Evolutionary conservation across 2,797 vertebrate species (phyloP).

Genomic region (Hozukius guyotensis): DNA sequence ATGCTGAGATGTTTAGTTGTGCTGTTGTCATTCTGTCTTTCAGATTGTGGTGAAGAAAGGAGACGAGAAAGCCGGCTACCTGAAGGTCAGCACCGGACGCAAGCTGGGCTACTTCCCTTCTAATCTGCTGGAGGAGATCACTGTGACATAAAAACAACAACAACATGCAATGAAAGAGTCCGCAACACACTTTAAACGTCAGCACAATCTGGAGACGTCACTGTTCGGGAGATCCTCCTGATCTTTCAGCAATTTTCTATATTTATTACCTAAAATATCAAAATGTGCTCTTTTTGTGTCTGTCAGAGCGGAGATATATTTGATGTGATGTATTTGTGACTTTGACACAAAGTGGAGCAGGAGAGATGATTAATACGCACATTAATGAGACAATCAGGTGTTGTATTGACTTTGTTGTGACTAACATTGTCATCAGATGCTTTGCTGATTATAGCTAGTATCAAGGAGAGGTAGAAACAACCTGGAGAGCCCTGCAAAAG

Average conservation of each 20-base stretch:
- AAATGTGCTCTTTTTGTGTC: neutral
- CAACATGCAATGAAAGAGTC: neutral
- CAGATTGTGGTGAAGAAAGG: slow-evolving; percentile 84
- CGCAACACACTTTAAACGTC: slow-evolving; percentile 10
- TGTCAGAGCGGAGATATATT: neutral
- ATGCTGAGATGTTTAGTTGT: neutral
- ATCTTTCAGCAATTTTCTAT: neutral
- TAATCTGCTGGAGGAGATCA: slow-evolving; percentile 92
- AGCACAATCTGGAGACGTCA: neutral
- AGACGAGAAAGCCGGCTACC: slow-evolving; percentile 85
- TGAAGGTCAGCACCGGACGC: slow-evolving; percentile 95
- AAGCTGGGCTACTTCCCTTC: slow-evolving; percentile 95
- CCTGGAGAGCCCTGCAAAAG: neutral
- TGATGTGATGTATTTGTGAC: slow-evolving; percentile 2
- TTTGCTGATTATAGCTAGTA: neutral
- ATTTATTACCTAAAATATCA: neutral
- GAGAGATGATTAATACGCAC: neutral
- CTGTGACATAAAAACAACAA: slow-evolving; percentile 57
- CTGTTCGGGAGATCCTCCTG: neutral
- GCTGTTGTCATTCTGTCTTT: slow-evolving; percentile 26
- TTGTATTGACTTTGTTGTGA: slow-evolving; percentile 9
- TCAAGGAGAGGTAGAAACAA: neutral
- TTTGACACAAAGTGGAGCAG: neutral
- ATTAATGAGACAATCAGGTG: neutral
- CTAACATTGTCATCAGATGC: neutral